Evolutionary conservation across 2,888 invertebrate genomes (phyloP).

Genomic region (Dioctria rufipes): DNA sequence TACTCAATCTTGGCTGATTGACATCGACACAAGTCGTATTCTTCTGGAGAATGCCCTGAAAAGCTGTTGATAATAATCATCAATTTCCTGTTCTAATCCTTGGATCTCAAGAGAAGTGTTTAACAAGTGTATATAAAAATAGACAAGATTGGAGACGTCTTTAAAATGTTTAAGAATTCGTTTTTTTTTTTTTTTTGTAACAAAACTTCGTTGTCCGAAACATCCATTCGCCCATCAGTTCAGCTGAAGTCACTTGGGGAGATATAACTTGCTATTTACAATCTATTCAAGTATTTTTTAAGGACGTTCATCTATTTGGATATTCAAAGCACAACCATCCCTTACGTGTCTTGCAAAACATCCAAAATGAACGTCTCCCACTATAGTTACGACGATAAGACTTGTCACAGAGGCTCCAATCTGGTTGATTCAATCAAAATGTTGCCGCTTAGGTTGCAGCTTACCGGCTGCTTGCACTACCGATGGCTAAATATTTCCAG

Average conservation of each 20-base stretch:
- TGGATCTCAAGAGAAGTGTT: neutral
- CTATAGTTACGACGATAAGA: neutral
- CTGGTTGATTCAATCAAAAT: conserved; percentile 5
- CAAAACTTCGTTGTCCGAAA: conserved; percentile 19
- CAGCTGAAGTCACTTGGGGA: neutral
- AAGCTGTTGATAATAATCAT: conserved; percentile 48
- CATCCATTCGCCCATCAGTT: neutral
- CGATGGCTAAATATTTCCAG: conserved; percentile 51
- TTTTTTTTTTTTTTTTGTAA: conserved; percentile 24
- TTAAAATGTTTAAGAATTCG: neutral
- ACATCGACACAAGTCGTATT: conserved; percentile 51
- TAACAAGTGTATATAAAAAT: conserved; percentile 49
- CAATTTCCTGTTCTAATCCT: conserved; percentile 46
- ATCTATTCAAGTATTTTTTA: conserved; percentile 27
- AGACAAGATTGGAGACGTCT: neutral
- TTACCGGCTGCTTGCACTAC: neutral
- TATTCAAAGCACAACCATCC: conserved; percentile 39
- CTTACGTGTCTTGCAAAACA: conserved; percentile 50
- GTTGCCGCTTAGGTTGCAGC: neutral
- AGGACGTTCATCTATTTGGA: conserved; percentile 46
- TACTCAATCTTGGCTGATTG: conserved; percentile 31
- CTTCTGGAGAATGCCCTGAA: conserved; percentile 23
- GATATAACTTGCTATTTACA: conserved; percentile 37
- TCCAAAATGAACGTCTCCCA: conserved; percentile 35
- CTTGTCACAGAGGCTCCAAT: conserved; percentile 16